Evolutionary conservation across 2,113 vertebrate species (phyloP), one percentile per base, ranked within the genome.

Genomic region (Glaucidium brasilianum): DNA sequence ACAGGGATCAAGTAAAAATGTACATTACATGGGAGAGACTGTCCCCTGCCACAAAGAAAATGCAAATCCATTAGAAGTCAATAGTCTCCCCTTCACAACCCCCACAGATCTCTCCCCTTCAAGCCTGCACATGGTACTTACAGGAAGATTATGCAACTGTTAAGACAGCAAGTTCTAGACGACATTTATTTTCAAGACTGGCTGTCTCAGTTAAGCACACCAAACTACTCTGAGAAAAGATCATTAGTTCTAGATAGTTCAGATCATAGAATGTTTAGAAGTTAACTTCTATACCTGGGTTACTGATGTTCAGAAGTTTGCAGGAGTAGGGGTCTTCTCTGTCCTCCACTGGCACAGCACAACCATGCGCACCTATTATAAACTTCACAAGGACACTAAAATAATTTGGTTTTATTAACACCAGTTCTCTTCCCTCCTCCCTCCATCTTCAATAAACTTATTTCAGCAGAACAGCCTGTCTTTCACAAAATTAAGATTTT

Each of bases 321-420:
- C 99, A 99, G 94, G 99, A 99, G 90, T 99, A 99, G 8, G 98
- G 99, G 55, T 99, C 99, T 93, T 99, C 99, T 93, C 99, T 97
- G 97, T 99, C 99, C 93, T 99, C 99, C 95, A 99, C 98, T 22
- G 99, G 99, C 93, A 99, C 98, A 58, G 97, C 96, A 96, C 99
- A 99, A 77, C 99, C 99, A 97, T 90, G 98, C 18, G 98, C 97
- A 77, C 99, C 99, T 95, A 99, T 98, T 81, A 99, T 99, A 96
- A 99, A 99, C 98, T 99, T 99, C 97, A 99, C 99, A 98, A 99
- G 98, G 97, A 99, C 99, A 95, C 99, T 99, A 98, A 95, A 97
- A 97, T 93, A 97, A 75, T 96, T 68, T 93, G 80, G 62, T 96
- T 85, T 82, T 88, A 95, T 98, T 96, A 97, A 88, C 81, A 93